phyloP scores from a whole-genome alignment of 2,888 invertebrate genomes.

The Chrysomela aeneicollis region DNA sequence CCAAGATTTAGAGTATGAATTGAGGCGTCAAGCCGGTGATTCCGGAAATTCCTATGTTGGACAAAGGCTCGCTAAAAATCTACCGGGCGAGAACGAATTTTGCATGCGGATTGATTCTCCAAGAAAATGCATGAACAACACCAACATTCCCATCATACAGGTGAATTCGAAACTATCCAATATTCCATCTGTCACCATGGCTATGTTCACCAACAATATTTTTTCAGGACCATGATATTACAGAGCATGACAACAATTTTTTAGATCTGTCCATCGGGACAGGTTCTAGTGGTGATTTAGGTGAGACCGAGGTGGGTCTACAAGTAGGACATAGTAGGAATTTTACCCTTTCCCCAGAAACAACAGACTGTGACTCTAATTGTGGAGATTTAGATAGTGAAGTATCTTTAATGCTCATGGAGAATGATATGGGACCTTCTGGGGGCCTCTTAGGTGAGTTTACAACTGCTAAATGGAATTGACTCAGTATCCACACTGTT shows the following conservation, averaged over 20 bases:
- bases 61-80: conserved; percentile 73
- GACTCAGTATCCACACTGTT: too few species aligned
- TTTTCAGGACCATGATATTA: conserved; percentile 61
- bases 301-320: conserved; percentile 70
- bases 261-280: conserved; percentile 69
- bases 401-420: conserved; percentile 78
- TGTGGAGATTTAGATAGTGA: conserved; percentile 88
- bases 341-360: conserved; percentile 90
- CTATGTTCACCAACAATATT: conserved; percentile 7
- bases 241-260: conserved; percentile 68
- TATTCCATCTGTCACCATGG: too few species aligned
- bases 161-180: conserved; percentile 51
- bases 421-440: conserved; percentile 67
- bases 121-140: conserved; percentile 67
- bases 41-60: conserved; percentile 81
- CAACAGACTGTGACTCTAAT: conserved; percentile 91
- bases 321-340: conserved; percentile 79
- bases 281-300: conserved; percentile 70
- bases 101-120: conserved; percentile 66
- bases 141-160: conserved; percentile 67
- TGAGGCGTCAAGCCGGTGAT: conserved; percentile 70
- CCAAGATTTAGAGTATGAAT: conserved; percentile 79
- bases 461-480: too few species aligned
- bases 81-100: conserved; percentile 59
- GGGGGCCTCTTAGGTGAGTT: conserved; percentile 58